Base-by-base conservation (phyloP, 2,888 invertebrate genomes). In the Arctia plantaginis region DNA sequence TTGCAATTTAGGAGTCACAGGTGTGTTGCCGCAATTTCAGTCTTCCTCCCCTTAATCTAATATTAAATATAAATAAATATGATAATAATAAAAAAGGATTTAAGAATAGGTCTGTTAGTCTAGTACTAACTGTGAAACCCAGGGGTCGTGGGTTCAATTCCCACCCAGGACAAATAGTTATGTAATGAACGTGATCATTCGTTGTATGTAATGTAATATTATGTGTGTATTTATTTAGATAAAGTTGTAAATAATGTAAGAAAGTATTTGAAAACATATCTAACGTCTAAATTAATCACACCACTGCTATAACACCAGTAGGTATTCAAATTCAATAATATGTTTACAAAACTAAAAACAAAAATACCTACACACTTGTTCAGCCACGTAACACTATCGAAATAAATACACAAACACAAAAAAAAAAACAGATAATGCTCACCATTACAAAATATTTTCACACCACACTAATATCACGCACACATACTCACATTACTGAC, bases 391-490 rank as follows among this genome's bases (percentile, higher is more conserved):
- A 30, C 44, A 67, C 55, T 39, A 72, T 30, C 51, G 20, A 55
- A 35, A 66, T 66, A 65, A 66, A 30, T 33, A 65, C 33, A 30
- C 33, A 66, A 66, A 66, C 30, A 39, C n/a, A n/a, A n/a, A n/a
- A n/a, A n/a, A n/a, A 41, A 65, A 66, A 8, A 27, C 66, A 39
- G 41, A 66, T 44, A 41, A 44, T 44, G 12, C 66, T 41, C 18
- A 65, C 20, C 27, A 55, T 69, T 69, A 69, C 65, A 35, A 71
- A 71, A 67, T 33, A 44, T 72, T 72, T 35, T 62, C 64, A 73
- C 62, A 68, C 73, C 73, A 44, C 70, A 55, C 72, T 62, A 72
- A 75, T 72, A 41, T n/a, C 55, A 33, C 67, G 74, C 80, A 12
- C 77, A 78, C 78, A 80, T 18, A 47, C 15, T 55, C 8, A 72